Conservation (phyloP, 92 coral and sea anemone species). For the Hydrozoanthus gracilis region DNA sequence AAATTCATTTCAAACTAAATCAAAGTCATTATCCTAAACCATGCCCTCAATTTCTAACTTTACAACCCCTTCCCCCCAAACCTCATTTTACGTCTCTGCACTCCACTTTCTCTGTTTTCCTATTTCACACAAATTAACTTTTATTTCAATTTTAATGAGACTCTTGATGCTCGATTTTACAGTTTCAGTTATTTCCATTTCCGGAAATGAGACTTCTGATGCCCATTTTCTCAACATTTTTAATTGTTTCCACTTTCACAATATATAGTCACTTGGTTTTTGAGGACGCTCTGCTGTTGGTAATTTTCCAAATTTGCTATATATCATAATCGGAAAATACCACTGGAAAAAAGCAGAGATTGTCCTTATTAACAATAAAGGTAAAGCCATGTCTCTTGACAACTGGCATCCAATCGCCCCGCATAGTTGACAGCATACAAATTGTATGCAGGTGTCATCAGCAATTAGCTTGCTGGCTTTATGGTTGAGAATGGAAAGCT, state of each 20-base stretch:
- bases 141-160: too few species aligned
- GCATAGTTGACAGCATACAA: constrained; percentile 37
- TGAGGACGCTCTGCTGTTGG: not conserved
- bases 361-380: constrained; percentile 44
- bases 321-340: not conserved
- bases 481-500: not conserved
- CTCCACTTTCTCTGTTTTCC: too few species aligned
- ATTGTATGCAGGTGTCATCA: not conserved
- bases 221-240: too few species aligned
- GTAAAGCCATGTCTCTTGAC: constrained; percentile 1
- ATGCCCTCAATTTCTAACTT: too few species aligned
- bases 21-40: too few species aligned
- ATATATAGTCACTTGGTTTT: constrained; percentile 17
- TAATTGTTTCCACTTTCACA: not conserved
- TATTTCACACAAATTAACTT: too few species aligned
- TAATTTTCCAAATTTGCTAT: constrained; percentile 18
- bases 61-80: too few species aligned
- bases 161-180: too few species aligned
- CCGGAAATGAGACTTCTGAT: too few species aligned
- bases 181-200: too few species aligned
- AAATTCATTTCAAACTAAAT: too few species aligned
- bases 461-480: not conserved
- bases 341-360: constrained; percentile 32
- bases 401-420: constrained; percentile 50
- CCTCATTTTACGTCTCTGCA: too few species aligned